A percentile compares a stretch with the other conserved stretches of the same genome.
phyloP scores from a whole-genome alignment of 2,888 invertebrate genomes.

The Drosophila testacea region DNA sequence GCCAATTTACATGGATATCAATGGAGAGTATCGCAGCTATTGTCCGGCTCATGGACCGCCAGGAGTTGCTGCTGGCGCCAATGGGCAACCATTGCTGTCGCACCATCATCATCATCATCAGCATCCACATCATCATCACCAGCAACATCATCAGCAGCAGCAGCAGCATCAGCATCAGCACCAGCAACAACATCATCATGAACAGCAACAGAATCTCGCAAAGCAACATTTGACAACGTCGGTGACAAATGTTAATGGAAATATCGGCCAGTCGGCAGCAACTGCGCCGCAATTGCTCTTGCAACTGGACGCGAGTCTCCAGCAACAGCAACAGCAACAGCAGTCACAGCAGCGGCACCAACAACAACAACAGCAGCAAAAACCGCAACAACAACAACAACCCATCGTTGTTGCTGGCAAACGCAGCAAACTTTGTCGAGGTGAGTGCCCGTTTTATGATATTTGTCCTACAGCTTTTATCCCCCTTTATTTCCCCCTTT shows the following conservation, averaged over 20 bases:
- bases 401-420: slow-evolving; percentile 88
- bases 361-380: slow-evolving; percentile 84
- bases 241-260: slow-evolving; percentile 73
- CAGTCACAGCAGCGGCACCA: slow-evolving; percentile 51
- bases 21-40: slow-evolving; percentile 86
- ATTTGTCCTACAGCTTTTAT: slow-evolving; percentile 59
- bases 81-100: slow-evolving; percentile 38
- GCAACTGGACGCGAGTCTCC: slow-evolving; percentile 92
- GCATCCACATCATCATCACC: slow-evolving; percentile 40
- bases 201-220: slow-evolving; percentile 43
- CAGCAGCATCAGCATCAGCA: slow-evolving; percentile 25
- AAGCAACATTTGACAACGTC: slow-evolving; percentile 60
- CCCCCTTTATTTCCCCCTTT: slow-evolving; percentile 21
- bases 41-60: slow-evolving; percentile 85
- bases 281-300: slow-evolving; percentile 87
- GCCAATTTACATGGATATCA: slow-evolving; percentile 87
- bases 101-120: slow-evolving; percentile 30
- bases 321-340: slow-evolving; percentile 55
- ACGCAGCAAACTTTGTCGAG: slow-evolving; percentile 91
- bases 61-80: slow-evolving; percentile 60
- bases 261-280: slow-evolving; percentile 61
- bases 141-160: slow-evolving; percentile 32
- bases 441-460: slow-evolving; percentile 86
- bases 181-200: slow-evolving; percentile 34
- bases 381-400: slow-evolving; percentile 86